Percentiles rank a stretch among this genome's conserved stretches.
These are phyloP conservation scores for Gerosis bhagava DNA, from an alignment of 2,888 invertebrate genomes.

Conservation along the genomic window DNA sequence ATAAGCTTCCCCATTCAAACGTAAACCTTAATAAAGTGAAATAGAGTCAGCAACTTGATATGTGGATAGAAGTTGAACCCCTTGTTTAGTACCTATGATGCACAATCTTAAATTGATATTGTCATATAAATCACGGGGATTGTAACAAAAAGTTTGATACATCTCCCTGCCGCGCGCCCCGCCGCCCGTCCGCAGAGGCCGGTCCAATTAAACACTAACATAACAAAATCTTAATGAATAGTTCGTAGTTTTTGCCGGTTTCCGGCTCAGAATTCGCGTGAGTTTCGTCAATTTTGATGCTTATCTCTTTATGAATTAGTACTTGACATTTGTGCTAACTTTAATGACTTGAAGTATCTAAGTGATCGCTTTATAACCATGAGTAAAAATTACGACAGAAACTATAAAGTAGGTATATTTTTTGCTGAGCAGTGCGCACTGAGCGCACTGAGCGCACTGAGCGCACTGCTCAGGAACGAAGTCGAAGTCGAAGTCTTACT, in stretches of 20 bases:
- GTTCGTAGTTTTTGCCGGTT: conserved; percentile 16
- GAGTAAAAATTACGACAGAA: no score
- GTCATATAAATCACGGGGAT: conserved; percentile 13
- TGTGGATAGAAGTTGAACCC: neutral
- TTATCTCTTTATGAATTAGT: conserved; percentile 11
- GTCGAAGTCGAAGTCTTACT: no score
- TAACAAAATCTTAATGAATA: conserved; percentile 14
- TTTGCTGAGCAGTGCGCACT: no score
- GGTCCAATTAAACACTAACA: conserved; percentile 13
- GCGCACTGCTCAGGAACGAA: no score
- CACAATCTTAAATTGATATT: conserved; percentile 17
- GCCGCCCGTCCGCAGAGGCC: neutral
- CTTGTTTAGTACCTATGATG: conserved; percentile 10
- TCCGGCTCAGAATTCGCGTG: conserved; percentile 16
- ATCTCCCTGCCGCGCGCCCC: neutral
- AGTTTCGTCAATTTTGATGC: conserved; percentile 17
- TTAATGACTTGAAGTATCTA: conserved; percentile 6
- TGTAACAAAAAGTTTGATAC: conserved; percentile 16
- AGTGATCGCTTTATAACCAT: no score
- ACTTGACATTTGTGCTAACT: conserved; percentile 15
- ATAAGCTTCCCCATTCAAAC: neutral
- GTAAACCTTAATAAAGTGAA: neutral
- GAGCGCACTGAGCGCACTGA: no score
- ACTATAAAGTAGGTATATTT: no score
- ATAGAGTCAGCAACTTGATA: no score